phyloP scores from a whole-genome alignment of 2,797 vertebrate species.

The Paramormyrops hopkinsi region DNA sequence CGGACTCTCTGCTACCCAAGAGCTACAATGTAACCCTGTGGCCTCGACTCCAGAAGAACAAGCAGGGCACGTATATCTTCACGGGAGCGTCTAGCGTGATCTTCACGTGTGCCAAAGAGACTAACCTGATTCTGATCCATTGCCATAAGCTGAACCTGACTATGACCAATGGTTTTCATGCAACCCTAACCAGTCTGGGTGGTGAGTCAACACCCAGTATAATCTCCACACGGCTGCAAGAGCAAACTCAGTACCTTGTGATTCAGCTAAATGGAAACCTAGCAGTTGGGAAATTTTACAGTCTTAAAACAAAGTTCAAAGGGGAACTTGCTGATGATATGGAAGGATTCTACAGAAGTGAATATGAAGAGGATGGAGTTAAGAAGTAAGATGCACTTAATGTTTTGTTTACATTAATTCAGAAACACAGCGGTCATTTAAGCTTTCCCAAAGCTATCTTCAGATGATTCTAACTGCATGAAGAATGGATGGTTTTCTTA shows the following conservation, averaged over 20 bases:
- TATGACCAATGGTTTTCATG: neutral
- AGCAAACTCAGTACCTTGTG: constrained; percentile 72
- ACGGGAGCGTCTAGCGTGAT: constrained; percentile 56
- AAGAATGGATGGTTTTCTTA: neutral
- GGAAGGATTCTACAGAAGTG: constrained; percentile 83
- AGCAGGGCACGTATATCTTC: constrained; percentile 55
- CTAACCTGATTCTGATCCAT: constrained; percentile 59
- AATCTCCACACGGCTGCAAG: constrained; percentile 49
- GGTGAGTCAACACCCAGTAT: constrained; percentile 26
- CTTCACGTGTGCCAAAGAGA: constrained; percentile 56
- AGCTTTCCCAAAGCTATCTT: neutral
- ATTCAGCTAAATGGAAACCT: constrained; percentile 55
- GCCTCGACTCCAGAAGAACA: constrained; percentile 47
- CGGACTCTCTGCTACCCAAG: constrained; percentile 46
- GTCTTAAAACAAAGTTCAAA: constrained; percentile 56
- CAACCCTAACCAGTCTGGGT: constrained; percentile 22
- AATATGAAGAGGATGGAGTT: constrained; percentile 56
- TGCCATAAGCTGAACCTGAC: constrained; percentile 58
- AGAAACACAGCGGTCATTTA: neutral
- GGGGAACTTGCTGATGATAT: constrained; percentile 81
- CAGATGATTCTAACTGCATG: neutral
- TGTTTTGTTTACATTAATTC: constrained; percentile 24
- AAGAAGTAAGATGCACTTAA: constrained; percentile 59
- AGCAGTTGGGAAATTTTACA: constrained; percentile 45
- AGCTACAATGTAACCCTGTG: constrained; percentile 59